phyloP scores from a whole-genome alignment of 2,888 invertebrate species.

The Gryllus longicercus region DNA sequence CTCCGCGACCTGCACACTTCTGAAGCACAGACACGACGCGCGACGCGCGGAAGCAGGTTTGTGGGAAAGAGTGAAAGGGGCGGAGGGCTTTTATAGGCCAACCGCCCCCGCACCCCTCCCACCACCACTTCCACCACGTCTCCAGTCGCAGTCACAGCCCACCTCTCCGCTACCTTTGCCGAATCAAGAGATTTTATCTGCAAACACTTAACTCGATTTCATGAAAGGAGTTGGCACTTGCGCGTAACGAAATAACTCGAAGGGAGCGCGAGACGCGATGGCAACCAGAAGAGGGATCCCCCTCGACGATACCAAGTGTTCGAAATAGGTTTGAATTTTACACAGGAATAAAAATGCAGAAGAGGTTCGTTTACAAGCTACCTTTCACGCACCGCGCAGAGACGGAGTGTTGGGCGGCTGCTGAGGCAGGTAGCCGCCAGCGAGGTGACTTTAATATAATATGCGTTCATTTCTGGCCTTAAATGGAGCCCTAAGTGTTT shows the following conservation, averaged over 20 bases:
- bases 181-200: constrained; percentile 17
- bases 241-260: neutral
- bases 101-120: no score
- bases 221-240: neutral
- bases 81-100: no score
- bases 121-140: no score
- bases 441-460: neutral
- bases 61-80: no score
- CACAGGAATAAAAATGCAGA: neutral
- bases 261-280: neutral
- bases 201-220: constrained; percentile 9
- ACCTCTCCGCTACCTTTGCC: neutral
- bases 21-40: no score
- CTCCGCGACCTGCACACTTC: no score
- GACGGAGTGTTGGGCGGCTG: neutral
- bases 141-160: neutral
- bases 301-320: neutral
- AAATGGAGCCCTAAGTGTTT: neutral
- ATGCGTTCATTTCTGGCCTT: neutral
- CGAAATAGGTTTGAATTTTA: neutral
- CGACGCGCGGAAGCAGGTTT: no score
- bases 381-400: no score
- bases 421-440: neutral
- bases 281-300: neutral
- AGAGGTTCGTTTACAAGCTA: neutral